These are phyloP conservation scores for Troides helena DNA, from an alignment of 2,888 invertebrate genomes.

Conservation along the genomic window DNA sequence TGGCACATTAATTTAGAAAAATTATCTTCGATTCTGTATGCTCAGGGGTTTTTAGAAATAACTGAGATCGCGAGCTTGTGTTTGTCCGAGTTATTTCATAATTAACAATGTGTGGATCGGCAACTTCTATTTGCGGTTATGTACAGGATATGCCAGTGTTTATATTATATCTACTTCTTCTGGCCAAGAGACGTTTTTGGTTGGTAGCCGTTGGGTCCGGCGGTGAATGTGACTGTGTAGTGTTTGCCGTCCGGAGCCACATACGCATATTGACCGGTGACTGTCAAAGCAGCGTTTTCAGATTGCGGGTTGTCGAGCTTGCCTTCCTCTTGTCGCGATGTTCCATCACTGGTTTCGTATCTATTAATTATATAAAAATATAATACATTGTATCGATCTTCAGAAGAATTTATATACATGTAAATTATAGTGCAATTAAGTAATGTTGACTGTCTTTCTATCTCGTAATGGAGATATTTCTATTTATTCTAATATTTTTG, in stretches of 20 bases:
- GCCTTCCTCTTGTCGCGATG: conserved; percentile 82
- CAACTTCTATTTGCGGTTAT: conserved; percentile 10
- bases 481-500: too few species aligned
- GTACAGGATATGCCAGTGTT: conserved; percentile 23
- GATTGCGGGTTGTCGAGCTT: conserved; percentile 82
- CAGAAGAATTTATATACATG: background rate
- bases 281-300: conserved; percentile 82
- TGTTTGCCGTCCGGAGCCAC: conserved; percentile 83
- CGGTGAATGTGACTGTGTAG: conserved; percentile 82
- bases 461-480: too few species aligned
- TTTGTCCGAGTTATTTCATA: conserved; percentile 27
- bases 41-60: conserved; percentile 36
- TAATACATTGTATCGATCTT: background rate
- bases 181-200: conserved; percentile 77
- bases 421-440: background rate
- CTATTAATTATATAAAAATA: conserved; percentile 50
- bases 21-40: conserved; percentile 44
- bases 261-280: conserved; percentile 82
- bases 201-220: conserved; percentile 83
- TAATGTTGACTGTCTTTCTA: too few species aligned
- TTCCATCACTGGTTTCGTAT: conserved; percentile 85
- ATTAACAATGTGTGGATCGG: background rate
- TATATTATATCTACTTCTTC: conserved; percentile 34
- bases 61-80: conserved; percentile 51
- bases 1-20: conserved; percentile 69